Evolutionary conservation across 2,797 vertebrate genomes (phyloP).

Genomic region (Craterocephalus amniculus): DNA sequence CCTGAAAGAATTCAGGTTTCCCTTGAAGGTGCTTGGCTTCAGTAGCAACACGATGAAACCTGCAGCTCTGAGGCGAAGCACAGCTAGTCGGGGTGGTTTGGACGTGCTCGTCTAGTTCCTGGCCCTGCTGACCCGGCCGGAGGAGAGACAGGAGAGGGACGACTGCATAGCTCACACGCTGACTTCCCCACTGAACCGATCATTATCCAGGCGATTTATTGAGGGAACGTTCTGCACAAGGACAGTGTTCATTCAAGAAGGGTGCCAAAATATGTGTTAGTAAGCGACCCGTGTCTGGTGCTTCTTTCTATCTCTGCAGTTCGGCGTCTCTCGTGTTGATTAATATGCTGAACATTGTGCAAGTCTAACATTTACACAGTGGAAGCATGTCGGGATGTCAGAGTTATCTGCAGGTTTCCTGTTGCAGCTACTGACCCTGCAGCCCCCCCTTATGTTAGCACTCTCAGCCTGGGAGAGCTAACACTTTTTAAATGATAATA

Average conservation of each 20-base stretch:
- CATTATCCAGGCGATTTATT: not conserved
- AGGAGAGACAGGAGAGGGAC: too few species aligned
- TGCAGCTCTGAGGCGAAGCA: not conserved
- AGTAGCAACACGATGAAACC: too few species aligned
- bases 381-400: not conserved
- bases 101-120: not conserved
- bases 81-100: not conserved
- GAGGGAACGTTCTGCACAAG: not conserved
- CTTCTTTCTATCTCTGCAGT: not conserved
- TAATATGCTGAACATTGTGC: not conserved
- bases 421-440: not conserved
- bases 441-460: not conserved
- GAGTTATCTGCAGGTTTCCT: not conserved
- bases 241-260: not conserved
- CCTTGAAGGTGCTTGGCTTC: too few species aligned
- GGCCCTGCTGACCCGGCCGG: not conserved
- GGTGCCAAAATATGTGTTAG: not conserved
- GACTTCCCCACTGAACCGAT: too few species aligned
- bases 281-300: not conserved
- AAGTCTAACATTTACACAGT: not conserved
- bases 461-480: not conserved
- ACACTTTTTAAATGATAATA: not conserved
- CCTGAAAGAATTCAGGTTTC: too few species aligned
- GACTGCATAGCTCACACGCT: not conserved
- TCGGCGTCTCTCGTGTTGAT: not conserved